Conservation (phyloP, 2,888 invertebrate genomes). For the Drosophila mimica region DNA sequence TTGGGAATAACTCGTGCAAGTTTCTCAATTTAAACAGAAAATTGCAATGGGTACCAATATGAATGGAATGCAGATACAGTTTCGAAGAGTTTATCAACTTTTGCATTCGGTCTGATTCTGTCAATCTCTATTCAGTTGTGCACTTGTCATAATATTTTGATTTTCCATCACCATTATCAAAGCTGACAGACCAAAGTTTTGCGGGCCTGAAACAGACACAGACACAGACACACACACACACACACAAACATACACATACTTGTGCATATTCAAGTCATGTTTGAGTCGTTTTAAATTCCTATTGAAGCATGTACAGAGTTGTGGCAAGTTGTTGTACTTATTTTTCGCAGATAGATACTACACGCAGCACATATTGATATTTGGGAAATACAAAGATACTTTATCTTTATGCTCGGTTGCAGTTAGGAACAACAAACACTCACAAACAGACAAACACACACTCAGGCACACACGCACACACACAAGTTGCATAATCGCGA, state of each 20-base stretch:
- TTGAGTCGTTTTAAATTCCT: slow-evolving; percentile 12
- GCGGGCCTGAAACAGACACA: neutral
- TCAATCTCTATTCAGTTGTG: slow-evolving; percentile 41
- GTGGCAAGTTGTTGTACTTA: slow-evolving; percentile 24
- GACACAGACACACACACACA: neutral
- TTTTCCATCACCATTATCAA: slow-evolving; percentile 40
- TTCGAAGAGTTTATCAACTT: slow-evolving; percentile 4
- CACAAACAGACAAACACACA: slow-evolving; percentile 14
- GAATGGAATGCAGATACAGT: slow-evolving; percentile 15
- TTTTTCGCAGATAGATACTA: slow-evolving; percentile 23
- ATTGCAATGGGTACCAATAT: slow-evolving; percentile 1
- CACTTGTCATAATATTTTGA: slow-evolving; percentile 42
- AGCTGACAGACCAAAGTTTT: slow-evolving; percentile 3
- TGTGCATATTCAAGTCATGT: slow-evolving; percentile 20
- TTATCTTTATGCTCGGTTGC: slow-evolving; percentile 55
- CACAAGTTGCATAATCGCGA: slow-evolving; percentile 57
- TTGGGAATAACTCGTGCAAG: slow-evolving; percentile 3
- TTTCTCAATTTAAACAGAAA: slow-evolving; percentile 5
- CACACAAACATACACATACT: slow-evolving; percentile 3
- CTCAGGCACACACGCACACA: slow-evolving; percentile 5
- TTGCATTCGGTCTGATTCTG: slow-evolving; percentile 10
- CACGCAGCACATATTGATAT: slow-evolving; percentile 46
- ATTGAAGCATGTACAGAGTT: slow-evolving; percentile 5
- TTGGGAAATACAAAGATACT: slow-evolving; percentile 51
- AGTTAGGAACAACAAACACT: slow-evolving; percentile 39